Base-by-base conservation (phyloP, 2,797 vertebrate genomes). In the Bradypodion pumilum region DNA sequence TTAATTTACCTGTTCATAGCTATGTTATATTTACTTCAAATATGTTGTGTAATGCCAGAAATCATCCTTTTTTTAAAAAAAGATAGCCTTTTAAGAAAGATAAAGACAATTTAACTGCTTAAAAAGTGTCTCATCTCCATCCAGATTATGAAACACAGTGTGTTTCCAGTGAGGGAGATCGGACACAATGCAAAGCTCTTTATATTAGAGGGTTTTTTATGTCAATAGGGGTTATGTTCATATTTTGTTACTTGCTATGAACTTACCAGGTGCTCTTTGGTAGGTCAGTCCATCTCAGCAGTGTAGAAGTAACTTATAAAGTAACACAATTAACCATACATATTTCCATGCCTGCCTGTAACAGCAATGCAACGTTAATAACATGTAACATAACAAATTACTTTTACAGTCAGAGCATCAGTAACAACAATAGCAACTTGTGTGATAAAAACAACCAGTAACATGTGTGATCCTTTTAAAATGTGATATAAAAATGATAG, bases 1-100 rank as follows among this genome's bases (percentile, higher is more conserved):
- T 90, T 37, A 78, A 44, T 80, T 88, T 92, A 89, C 87, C 73
- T 84, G 8, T 29, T 3, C 78, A 89, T 86, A 89, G 62, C 62
- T 42, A 37, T 29, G n/a, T 83, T 85, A 62, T 84, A 52, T 72
- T 83, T 44, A 56, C 74, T 74, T 86, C 5, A 81, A 42, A 86
- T 77, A 66, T 76, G 80, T 4, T 84, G 85, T 84, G 52, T 85
- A 85, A 85, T 23, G 0, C 0, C 5, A 27, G 80, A 37, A 62
- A 7, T 15, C 40, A 0, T 0, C 15, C 29, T 52, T 1, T 56
- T 0, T n/a, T n/a, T n/a, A n/a, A 6, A 21, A 79, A 75, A 76
- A 2, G 74, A 0, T 73, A 0, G 0, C 63, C 1, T 80, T 85
- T 66, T 3, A 37, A 37, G 69, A 87, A 78, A 1, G 13, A 37